phyloP scores from a whole-genome alignment of 2,888 invertebrate species.

The Habrosyne pyritoides region DNA sequence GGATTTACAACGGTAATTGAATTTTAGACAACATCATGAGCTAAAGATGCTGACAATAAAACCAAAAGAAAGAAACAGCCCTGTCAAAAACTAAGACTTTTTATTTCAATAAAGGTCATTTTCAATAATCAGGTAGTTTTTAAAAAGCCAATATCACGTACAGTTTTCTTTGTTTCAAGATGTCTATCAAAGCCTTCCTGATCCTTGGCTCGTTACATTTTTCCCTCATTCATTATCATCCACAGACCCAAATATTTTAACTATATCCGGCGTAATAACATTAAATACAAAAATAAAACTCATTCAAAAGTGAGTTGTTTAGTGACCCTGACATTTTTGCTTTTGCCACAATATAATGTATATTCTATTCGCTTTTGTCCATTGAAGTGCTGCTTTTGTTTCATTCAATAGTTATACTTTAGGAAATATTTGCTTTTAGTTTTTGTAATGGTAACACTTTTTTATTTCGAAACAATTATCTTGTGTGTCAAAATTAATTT shows the following conservation, averaged over 20 bases:
- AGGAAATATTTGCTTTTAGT: neutral
- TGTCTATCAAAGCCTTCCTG: neutral
- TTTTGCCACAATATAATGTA: slow-evolving; percentile 20
- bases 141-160: too few species aligned
- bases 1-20: too few species aligned
- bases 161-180: too few species aligned
- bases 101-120: too few species aligned
- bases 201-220: neutral
- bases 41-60: too few species aligned
- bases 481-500: neutral
- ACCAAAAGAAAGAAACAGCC: too few species aligned
- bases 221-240: slow-evolving; percentile 6
- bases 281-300: neutral
- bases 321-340: slow-evolving; percentile 45
- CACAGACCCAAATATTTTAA: slow-evolving; percentile 23
- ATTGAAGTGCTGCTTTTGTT: neutral
- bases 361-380: slow-evolving; percentile 12
- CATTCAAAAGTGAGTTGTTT: neutral
- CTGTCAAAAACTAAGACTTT: too few species aligned
- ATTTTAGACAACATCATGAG: too few species aligned
- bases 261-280: slow-evolving; percentile 31
- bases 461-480: neutral
- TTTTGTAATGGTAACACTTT: neutral
- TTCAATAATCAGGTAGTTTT: too few species aligned
- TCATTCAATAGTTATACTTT: neutral